A percentile compares a stretch with the other conserved stretches of the same genome.
phyloP scores from a whole-genome alignment of 2,888 invertebrate species.

The Dermolepida albohirtum region DNA sequence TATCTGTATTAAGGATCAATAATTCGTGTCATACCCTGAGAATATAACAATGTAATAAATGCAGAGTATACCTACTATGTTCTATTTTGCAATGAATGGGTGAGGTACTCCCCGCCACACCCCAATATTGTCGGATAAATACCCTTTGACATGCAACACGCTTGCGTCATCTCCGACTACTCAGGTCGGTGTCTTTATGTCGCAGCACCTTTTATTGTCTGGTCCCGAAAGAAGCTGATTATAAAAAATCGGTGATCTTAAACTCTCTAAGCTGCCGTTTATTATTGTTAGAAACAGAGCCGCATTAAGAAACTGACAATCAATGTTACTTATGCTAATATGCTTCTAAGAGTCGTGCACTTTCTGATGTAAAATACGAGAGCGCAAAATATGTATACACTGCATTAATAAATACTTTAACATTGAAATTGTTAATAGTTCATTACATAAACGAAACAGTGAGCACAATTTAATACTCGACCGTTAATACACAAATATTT shows the following conservation, averaged over 20 bases:
- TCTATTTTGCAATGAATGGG: slow-evolving; percentile 56
- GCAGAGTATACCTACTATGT: slow-evolving; percentile 16
- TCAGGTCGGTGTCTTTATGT: slow-evolving; percentile 40
- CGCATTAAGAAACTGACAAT: too few relatives aligned
- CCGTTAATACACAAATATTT: too few relatives aligned
- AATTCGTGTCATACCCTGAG: slow-evolving; percentile 24
- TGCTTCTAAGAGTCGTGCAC: too few relatives aligned
- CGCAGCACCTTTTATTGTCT: slow-evolving; percentile 1
- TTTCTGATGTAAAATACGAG: too few relatives aligned
- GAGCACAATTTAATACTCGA: too few relatives aligned
- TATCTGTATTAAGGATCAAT: slow-evolving; percentile 37
- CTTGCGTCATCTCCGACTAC: slow-evolving; percentile 25
- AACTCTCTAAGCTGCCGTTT: too few relatives aligned
- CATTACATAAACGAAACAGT: too few relatives aligned
- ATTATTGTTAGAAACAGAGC: too few relatives aligned
- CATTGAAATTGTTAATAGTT: too few relatives aligned
- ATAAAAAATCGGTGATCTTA: neutral
- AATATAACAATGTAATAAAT: slow-evolving; percentile 32
- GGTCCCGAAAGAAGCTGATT: neutral
- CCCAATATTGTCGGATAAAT: slow-evolving; percentile 58
- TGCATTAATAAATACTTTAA: too few relatives aligned
- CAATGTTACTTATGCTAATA: too few relatives aligned
- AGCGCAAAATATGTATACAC: too few relatives aligned
- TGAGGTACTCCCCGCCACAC: slow-evolving; percentile 58
- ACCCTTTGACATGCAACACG: slow-evolving; percentile 58